These are phyloP conservation scores for Opisthograptis luteolata DNA, from an alignment of 2,888 invertebrate species.

Conservation along the genomic window DNA sequence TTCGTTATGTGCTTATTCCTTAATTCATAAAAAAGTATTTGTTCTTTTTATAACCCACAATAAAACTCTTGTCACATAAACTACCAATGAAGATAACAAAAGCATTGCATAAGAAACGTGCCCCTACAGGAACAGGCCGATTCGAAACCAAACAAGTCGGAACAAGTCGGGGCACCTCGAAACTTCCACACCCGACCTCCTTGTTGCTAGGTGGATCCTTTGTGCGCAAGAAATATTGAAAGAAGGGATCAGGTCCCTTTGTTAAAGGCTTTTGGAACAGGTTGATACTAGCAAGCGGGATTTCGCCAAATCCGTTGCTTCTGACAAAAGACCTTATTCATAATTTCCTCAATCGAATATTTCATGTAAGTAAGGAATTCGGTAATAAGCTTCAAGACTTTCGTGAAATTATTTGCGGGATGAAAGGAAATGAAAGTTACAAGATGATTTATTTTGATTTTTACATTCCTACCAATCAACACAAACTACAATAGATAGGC, in stretches of 20 bases:
- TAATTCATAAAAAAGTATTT: too few relatives aligned
- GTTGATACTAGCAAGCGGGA: conserved; percentile 43
- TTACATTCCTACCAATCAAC: conserved; percentile 29
- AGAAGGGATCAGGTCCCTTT: conserved; percentile 43
- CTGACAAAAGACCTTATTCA: conserved; percentile 32
- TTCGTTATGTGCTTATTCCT: too few relatives aligned
- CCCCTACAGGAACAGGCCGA: conserved; percentile 39
- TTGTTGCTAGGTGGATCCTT: conserved; percentile 39
- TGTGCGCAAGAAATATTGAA: conserved; percentile 45
- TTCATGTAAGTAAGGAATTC: conserved; percentile 13
- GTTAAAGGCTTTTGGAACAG: conserved; percentile 44
- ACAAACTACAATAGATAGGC: conserved; percentile 32
- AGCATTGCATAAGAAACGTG: conserved; percentile 15
- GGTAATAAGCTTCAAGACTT: conserved; percentile 11
- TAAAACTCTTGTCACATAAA: too few relatives aligned
- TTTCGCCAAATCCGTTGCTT: conserved; percentile 26
- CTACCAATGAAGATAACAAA: not conserved
- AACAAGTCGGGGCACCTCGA: conserved; percentile 34
- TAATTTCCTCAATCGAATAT: conserved; percentile 27
- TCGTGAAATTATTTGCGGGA: conserved; percentile 4
- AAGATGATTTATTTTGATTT: too few relatives aligned
- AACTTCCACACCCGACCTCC: conserved; percentile 34
- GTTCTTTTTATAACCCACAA: too few relatives aligned
- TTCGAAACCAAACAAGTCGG: conserved; percentile 28
- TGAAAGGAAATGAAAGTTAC: too few relatives aligned